Conservation (phyloP, 2,888 invertebrate species). For the Phyto melanocephala region DNA sequence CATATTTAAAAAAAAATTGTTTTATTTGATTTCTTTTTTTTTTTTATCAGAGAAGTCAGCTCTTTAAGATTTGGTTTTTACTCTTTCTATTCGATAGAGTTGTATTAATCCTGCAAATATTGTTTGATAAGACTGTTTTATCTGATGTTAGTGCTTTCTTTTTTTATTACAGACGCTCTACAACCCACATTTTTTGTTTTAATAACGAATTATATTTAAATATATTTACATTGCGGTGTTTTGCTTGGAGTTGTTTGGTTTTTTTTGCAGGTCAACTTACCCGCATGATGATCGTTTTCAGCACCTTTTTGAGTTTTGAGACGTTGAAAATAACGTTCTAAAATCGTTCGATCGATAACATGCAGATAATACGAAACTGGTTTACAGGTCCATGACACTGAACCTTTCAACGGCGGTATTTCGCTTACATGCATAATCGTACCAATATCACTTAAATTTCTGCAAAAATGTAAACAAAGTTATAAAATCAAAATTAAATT, state of each 20-base stretch:
- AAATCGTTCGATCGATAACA: slow-evolving; percentile 97
- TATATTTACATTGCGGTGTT: slow-evolving; percentile 28
- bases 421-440: slow-evolving; percentile 99
- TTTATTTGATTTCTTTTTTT: background rate
- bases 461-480: slow-evolving; percentile 51
- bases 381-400: slow-evolving; percentile 99
- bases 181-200: slow-evolving; percentile 7
- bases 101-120: background rate
- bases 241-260: slow-evolving; percentile 6
- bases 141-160: background rate
- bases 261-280: slow-evolving; percentile 71
- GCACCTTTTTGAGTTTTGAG: slow-evolving; percentile 92
- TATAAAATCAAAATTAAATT: too few relatives aligned
- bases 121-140: slow-evolving; percentile 4
- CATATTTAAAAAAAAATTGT: too few relatives aligned
- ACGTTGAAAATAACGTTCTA: slow-evolving; percentile 97
- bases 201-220: background rate
- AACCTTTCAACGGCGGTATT: slow-evolving; percentile 95
- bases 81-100: slow-evolving; percentile 12
- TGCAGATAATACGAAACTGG: slow-evolving; percentile 99
- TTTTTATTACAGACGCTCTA: background rate
- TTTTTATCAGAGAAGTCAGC: slow-evolving; percentile 38
- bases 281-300: slow-evolving; percentile 75
- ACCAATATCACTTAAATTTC: slow-evolving; percentile 98
- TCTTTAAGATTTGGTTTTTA: background rate